Percentiles rank a stretch among this genome's conserved stretches.
Conservation (phyloP, 2,113 vertebrate species). For the Hipposideros armiger region DNA sequence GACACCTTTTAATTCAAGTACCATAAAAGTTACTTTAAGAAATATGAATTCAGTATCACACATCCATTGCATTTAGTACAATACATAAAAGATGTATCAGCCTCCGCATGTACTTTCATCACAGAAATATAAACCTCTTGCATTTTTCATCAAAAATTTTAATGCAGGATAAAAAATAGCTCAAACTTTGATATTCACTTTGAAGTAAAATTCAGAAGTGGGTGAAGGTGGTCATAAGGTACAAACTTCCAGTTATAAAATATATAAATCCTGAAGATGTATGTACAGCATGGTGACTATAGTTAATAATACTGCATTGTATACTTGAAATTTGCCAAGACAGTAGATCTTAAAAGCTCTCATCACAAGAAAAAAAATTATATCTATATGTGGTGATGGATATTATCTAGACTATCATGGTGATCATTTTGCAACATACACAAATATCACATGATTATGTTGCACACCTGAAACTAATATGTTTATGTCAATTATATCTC, state of each 20-base stretch:
- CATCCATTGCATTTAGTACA: background rate
- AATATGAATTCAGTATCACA: background rate
- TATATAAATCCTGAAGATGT: background rate
- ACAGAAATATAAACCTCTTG: constrained; percentile 34
- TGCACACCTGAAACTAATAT: background rate
- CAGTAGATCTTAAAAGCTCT: background rate
- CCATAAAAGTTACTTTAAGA: background rate
- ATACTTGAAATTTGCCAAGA: background rate
- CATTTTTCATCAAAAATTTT: constrained; percentile 20
- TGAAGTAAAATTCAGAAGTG: constrained; percentile 5
- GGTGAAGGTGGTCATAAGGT: background rate
- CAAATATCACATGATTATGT: background rate
- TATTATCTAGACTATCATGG: background rate
- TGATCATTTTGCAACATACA: background rate
- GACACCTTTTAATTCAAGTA: background rate
- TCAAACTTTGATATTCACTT: background rate
- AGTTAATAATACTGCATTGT: background rate
- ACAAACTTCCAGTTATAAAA: background rate
- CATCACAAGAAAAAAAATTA: background rate
- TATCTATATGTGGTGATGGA: background rate
- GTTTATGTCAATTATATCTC: background rate
- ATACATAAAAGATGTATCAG: background rate
- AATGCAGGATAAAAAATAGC: background rate
- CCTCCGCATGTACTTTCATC: background rate
- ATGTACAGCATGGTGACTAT: background rate